These are phyloP conservation scores for Quiscalus mexicanus DNA, from an alignment of 2,113 vertebrate genomes.

Conservation along the genomic window DNA sequence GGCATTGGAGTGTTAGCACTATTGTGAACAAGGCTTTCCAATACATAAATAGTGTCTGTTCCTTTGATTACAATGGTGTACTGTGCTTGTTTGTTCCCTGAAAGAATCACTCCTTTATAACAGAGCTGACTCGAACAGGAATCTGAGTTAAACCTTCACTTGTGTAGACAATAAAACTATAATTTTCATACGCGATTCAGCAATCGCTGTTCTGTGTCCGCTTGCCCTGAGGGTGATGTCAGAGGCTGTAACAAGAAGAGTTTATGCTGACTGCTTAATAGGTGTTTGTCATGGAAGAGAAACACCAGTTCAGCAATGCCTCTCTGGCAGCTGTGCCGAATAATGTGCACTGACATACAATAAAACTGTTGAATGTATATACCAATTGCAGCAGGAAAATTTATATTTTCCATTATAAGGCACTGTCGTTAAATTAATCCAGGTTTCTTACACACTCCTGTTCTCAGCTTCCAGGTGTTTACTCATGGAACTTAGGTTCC, in stretches of 20 bases:
- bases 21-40: constrained; percentile 79
- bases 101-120: constrained; percentile 81
- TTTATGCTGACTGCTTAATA: constrained; percentile 75
- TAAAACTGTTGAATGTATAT: constrained; percentile 52
- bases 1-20: constrained; percentile 70
- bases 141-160: constrained; percentile 77
- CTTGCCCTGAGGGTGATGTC: constrained; percentile 76
- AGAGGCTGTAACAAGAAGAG: constrained; percentile 69
- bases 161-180: constrained; percentile 83
- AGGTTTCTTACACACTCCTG: not conserved
- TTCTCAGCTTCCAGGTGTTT: not conserved
- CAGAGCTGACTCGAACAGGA: constrained; percentile 69
- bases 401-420: not conserved
- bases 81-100: constrained; percentile 82
- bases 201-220: constrained; percentile 71
- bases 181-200: constrained; percentile 78
- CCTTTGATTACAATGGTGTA: constrained; percentile 83
- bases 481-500: not conserved
- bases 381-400: constrained; percentile 18
- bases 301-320: constrained; percentile 48
- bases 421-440: not conserved
- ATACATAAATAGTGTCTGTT: constrained; percentile 85
- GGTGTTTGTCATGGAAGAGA: constrained; percentile 75
- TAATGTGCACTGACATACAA: constrained; percentile 43
- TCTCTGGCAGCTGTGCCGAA: constrained; percentile 67